phyloP scores from a whole-genome alignment of 2,113 vertebrate genomes.

The Planiliza haematocheilus region DNA sequence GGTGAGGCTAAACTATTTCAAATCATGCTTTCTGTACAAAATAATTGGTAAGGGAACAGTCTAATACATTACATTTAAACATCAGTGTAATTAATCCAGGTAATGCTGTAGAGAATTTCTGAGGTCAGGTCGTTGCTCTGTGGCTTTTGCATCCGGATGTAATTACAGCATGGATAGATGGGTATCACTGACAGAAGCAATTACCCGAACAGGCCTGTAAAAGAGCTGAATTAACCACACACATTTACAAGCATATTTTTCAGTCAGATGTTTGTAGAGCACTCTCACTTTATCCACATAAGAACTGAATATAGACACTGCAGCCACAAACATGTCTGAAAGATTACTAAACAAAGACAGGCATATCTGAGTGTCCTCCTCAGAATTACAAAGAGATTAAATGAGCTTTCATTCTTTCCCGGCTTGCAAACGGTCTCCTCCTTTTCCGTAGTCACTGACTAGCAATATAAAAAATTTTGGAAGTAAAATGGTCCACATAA shows the following conservation, averaged over 20 bases:
- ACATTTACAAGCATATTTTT: slow-evolving; percentile 56
- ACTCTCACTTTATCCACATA: slow-evolving; percentile 24
- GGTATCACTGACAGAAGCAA: slow-evolving; percentile 68
- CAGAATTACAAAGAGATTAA: slow-evolving; percentile 5
- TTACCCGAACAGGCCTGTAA: slow-evolving; percentile 58
- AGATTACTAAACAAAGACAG: slow-evolving; percentile 31
- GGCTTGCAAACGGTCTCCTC: slow-evolving; percentile 10
- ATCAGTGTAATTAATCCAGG: slow-evolving; percentile 55
- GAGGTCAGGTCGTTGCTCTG: slow-evolving; percentile 61
- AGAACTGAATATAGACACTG: slow-evolving; percentile 9
- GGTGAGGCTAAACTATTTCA: slow-evolving; percentile 26
- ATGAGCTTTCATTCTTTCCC: not conserved
- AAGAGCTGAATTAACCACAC: slow-evolving; percentile 59
- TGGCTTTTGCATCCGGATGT: slow-evolving; percentile 71
- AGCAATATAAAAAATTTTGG: slow-evolving; percentile 52
- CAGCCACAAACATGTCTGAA: slow-evolving; percentile 17
- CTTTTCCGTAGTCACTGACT: slow-evolving; percentile 10
- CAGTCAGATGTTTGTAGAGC: slow-evolving; percentile 41
- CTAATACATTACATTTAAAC: slow-evolving; percentile 50
- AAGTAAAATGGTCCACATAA: slow-evolving; percentile 65
- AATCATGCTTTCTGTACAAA: not conserved
- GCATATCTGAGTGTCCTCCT: slow-evolving; percentile 5
- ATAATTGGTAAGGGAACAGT: slow-evolving; percentile 26
- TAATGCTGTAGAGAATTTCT: slow-evolving; percentile 60
- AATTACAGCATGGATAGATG: slow-evolving; percentile 71